Base-by-base conservation (phyloP, 2,888 invertebrate species). In the Cheilosia urbana region DNA sequence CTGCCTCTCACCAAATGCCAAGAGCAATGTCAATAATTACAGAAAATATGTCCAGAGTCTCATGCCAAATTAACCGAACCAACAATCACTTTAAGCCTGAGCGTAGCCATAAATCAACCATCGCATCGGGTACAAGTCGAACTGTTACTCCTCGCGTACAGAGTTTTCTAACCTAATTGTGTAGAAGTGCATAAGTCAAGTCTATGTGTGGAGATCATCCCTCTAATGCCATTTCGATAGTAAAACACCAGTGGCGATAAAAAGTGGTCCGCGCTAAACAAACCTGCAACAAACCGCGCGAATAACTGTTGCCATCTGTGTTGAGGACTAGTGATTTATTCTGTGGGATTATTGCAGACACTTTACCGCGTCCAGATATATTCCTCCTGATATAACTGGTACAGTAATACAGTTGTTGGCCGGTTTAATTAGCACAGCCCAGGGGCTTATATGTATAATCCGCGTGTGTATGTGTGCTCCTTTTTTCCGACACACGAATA, bases 321-420 rank as follows among this genome's bases (percentile, higher is more conserved):
- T 30, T 9, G 17, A 45, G 30, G 27, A 51, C 13, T 34, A 71
- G 80, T 80, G 85, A 85, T 77, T 77, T 81, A 78, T 78, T 69
- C 51, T 21, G 60, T 13, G 60, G 30, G 51, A 47, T 37, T 49
- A 47, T 24, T 34, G 30, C 51, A 34, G 51, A 30, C 49, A 63
- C 69, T 68, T 75, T 75, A 82, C 76, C 71, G 71, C 71, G 13
- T 37, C 13, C 37, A 37, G 37, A 13, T 13, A 37, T 34, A 11
- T 1, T 24, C 51, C 11, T 19, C 17, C 24, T n/a, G 27, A 27
- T 6, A 27, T 27, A 1, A 1, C 27, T 17, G 51, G 9, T 42
- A 27, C 45, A 17, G n/a, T 15, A n/a, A 47, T 17, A 19, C 30
- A 5, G 45, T 65, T 60, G 51, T 60, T 51, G 68, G 53, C 55